Percentiles rank a stretch among this genome's conserved stretches.
These are phyloP conservation scores for Nasonovia ribisnigri DNA, from an alignment of 2,888 invertebrate genomes.

Conservation along the genomic window DNA sequence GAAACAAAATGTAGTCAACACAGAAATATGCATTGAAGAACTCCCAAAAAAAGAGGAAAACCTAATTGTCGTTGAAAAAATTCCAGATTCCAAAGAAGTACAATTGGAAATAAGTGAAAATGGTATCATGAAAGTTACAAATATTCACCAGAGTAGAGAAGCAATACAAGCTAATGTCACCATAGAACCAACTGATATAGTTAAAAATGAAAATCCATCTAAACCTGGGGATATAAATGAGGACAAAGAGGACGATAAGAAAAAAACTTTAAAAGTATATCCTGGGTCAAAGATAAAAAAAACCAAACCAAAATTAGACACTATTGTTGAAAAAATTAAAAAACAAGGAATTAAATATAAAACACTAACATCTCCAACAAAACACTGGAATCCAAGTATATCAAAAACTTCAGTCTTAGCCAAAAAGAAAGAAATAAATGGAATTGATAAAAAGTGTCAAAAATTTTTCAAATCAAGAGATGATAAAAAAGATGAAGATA, in stretches of 20 bases:
- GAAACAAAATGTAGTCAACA: not conserved
- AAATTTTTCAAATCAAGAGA: slow-evolving; percentile 63
- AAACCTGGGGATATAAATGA: slow-evolving; percentile 1
- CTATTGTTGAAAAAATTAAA: slow-evolving; percentile 61
- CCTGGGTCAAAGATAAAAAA: slow-evolving; percentile 56
- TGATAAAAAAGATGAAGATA: slow-evolving; percentile 56
- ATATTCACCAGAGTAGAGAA: slow-evolving; percentile 49
- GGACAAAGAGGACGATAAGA: slow-evolving; percentile 24
- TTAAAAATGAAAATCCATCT: slow-evolving; percentile 24
- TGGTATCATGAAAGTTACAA: slow-evolving; percentile 76
- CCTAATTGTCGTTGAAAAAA: slow-evolving; percentile 66
- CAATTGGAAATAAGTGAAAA: slow-evolving; percentile 78
- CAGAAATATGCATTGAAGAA: slow-evolving; percentile 5
- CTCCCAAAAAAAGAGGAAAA: slow-evolving; percentile 34
- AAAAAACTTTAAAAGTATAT: slow-evolving; percentile 46
- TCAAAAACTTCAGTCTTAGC: slow-evolving; percentile 70
- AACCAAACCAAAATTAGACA: slow-evolving; percentile 52
- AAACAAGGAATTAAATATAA: slow-evolving; percentile 72
- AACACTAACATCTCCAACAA: slow-evolving; percentile 75
- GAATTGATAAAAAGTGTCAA: slow-evolving; percentile 52
- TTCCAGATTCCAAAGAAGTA: slow-evolving; percentile 76
- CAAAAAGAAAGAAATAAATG: slow-evolving; percentile 67
- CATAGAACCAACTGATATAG: slow-evolving; percentile 34
- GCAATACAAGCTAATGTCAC: slow-evolving; percentile 59
- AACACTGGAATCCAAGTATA: slow-evolving; percentile 76